Evolutionary conservation across 2,113 vertebrate genomes (phyloP).

Genomic region (Festucalex cinctus): DNA sequence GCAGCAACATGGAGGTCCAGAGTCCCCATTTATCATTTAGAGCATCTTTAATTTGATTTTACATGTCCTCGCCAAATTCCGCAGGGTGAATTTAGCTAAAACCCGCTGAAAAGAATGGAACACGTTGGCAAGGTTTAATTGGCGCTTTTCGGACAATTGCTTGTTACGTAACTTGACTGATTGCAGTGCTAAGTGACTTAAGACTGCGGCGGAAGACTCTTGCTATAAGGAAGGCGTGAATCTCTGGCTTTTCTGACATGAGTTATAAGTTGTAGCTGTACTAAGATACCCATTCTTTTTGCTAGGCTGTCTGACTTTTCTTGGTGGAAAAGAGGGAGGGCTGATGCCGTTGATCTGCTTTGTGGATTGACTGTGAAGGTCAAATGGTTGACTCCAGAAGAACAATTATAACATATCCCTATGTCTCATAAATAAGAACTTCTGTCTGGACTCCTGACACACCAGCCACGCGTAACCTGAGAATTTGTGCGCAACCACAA

Average conservation of each 20-base stretch:
- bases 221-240: slow-evolving; percentile 31
- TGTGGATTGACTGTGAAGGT: neutral
- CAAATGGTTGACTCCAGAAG: neutral
- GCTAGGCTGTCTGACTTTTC: slow-evolving; percentile 22
- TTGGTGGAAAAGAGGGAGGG: neutral
- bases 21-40: neutral
- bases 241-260: slow-evolving; percentile 25
- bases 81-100: neutral
- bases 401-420: too few species aligned
- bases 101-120: neutral
- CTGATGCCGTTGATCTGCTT: neutral
- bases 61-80: neutral
- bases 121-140: slow-evolving; percentile 16
- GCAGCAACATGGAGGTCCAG: slow-evolving; percentile 15
- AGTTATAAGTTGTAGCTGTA: slow-evolving; percentile 38
- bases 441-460: too few species aligned
- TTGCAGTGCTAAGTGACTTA: slow-evolving; percentile 3
- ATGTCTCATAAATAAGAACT: too few species aligned
- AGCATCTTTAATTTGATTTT: neutral
- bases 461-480: too few species aligned
- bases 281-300: slow-evolving; percentile 2
- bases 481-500: too few species aligned
- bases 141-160: slow-evolving; percentile 9
- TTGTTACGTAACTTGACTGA: slow-evolving; percentile 32
- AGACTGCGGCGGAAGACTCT: neutral